A percentile compares a stretch with the other conserved stretches of the same genome.
Conservation (phyloP, 2,888 invertebrate genomes). For the Hypomecis punctinalis region DNA sequence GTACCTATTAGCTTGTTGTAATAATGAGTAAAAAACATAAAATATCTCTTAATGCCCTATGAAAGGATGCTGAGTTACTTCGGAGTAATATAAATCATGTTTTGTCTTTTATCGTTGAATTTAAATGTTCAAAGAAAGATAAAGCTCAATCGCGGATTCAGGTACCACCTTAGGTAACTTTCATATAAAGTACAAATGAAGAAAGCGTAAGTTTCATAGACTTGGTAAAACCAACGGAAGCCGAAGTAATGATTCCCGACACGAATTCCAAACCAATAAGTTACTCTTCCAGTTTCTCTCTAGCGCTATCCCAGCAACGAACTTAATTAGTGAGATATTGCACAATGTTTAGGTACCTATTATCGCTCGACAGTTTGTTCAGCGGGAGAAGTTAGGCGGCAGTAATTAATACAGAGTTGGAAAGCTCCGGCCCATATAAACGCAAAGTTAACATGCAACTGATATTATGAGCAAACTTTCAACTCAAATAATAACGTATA, state of each 20-base stretch:
- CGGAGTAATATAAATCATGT: too few species aligned
- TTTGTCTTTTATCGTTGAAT: too few species aligned
- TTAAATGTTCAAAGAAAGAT: too few species aligned
- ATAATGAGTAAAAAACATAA: too few species aligned
- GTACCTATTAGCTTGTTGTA: too few species aligned
- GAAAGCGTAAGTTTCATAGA: background rate
- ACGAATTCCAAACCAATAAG: slow-evolving; percentile 8
- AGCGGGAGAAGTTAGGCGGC: slow-evolving; percentile 51
- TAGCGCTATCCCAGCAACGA: slow-evolving; percentile 43
- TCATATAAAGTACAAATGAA: too few species aligned
- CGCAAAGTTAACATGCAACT: slow-evolving; percentile 52
- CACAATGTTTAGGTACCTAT: slow-evolving; percentile 58
- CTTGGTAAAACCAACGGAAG: slow-evolving; percentile 20
- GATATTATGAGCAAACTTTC: slow-evolving; percentile 51
- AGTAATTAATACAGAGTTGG: slow-evolving; percentile 57
- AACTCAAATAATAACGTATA: slow-evolving; percentile 33
- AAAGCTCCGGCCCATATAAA: slow-evolving; percentile 54
- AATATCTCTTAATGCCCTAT: too few species aligned
- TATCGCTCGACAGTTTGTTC: slow-evolving; percentile 61
- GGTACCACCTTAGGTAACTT: too few species aligned
- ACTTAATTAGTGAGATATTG: slow-evolving; percentile 67
- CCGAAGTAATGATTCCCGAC: slow-evolving; percentile 5
- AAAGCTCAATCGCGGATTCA: too few species aligned
- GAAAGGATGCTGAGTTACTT: too few species aligned
- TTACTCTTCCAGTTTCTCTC: slow-evolving; percentile 14